Evolutionary conservation across 92 coral and sea anemone species (phyloP), one percentile per base, ranked within the genome.

Genomic region (Diadumene lineata): DNA sequence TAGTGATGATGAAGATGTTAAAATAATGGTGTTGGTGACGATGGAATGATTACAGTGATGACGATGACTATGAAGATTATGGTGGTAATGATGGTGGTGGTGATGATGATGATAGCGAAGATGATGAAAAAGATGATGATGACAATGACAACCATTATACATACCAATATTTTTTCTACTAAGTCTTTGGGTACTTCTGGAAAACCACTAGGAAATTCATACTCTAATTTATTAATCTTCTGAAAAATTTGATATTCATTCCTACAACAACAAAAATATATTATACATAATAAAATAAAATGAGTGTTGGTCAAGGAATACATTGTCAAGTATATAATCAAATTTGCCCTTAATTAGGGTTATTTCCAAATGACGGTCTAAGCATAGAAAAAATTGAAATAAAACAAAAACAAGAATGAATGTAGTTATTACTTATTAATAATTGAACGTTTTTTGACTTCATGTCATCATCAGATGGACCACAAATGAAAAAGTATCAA

Each of bases 211-310:
- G 99, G 99, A 69, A 96, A 96, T 27, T 87, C 87, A 69, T 86
- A 96, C 28, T 96, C 99, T 31, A 85, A 73, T 56, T 90, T 90
- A 53, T 89, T 92, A 38, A 96, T 96, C 89, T 84, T 92, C 74
- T 92, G 97, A 71, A 96, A 96, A 50, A 96, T 89, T 78, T 96
- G 99, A 71, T 96, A 96, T 78, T 96, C 99, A 77, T 96, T 96
- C 55, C 99, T 96, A 57, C 64, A 57, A 57, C 64, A 57, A 57
- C 25, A 57, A 26, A 57, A n/a, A 21, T 3, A 9, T 57, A n/a
- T n/a, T n/a, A n/a, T n/a, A n/a, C n/a, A n/a, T n/a, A 44, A 44
- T 44, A 44, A 26, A 58, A 27, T 68, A 26, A 67, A 46, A 67
- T 9, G 7, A 55, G 13, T 9, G 13, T 55, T n/a, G 22, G 22